Evolutionary conservation across 2,888 invertebrate genomes (phyloP).

Genomic region (Artemia sp.): DNA sequence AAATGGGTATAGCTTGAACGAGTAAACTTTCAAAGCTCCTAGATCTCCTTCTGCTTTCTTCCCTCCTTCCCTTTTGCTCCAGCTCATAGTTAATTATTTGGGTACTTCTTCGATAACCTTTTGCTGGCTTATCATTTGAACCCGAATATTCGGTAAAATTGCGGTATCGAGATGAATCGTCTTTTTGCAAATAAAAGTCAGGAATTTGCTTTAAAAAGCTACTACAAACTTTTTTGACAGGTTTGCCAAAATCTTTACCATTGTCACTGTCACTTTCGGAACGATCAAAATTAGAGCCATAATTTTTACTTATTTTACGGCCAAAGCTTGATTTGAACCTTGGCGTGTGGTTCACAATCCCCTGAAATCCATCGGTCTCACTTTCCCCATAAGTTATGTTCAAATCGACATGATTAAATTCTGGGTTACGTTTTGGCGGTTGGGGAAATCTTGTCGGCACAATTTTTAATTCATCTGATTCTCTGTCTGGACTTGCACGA

Average conservation of each 20-base stretch:
- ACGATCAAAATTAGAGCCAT: not conserved
- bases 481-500: slow-evolving; percentile 1
- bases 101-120: not conserved
- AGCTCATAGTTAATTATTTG: slow-evolving; percentile 2
- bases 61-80: not conserved
- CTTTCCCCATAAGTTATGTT: not conserved
- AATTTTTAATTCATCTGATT: not conserved
- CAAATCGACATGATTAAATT: not conserved
- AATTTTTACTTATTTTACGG: not conserved
- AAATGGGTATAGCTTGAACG: not conserved
- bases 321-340: slow-evolving; percentile 1
- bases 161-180: not conserved
- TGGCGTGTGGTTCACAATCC: not conserved
- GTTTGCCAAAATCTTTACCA: not conserved
- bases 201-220: not conserved
- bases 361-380: not conserved
- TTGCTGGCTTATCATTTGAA: not conserved
- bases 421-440: not conserved
- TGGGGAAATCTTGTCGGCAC: slow-evolving; percentile 1
- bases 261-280: not conserved
- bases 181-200: slow-evolving; percentile 2
- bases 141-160: slow-evolving; percentile 1
- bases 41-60: not conserved
- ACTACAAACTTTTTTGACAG: not conserved
- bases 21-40: not conserved